These are phyloP conservation scores for Percopsis omiscomaycus DNA, from an alignment of 2,797 vertebrate genomes.

Conservation along the genomic window DNA sequence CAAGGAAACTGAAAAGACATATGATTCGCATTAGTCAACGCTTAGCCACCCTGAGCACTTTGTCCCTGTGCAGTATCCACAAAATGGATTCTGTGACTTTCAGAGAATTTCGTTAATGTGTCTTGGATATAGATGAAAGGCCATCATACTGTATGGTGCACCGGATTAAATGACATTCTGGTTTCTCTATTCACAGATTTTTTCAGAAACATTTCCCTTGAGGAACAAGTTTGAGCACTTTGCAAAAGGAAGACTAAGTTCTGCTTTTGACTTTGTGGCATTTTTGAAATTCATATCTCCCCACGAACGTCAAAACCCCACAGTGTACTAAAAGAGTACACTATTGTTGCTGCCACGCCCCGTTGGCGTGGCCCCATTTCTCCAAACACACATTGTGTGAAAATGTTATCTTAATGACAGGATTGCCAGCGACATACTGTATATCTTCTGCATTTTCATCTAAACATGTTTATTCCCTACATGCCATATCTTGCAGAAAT, in stretches of 20 bases:
- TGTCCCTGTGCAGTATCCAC: constrained; percentile 9
- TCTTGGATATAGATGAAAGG: not conserved
- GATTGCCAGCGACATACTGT: constrained; percentile 34
- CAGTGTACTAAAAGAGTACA: constrained; percentile 7
- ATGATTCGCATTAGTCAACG: constrained; percentile 32
- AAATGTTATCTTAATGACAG: constrained; percentile 21
- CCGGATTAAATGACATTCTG: constrained; percentile 12
- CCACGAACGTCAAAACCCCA: constrained; percentile 34
- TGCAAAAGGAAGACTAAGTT: constrained; percentile 41
- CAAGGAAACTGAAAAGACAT: constrained; percentile 47
- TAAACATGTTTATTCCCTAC: constrained; percentile 29
- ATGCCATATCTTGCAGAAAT: constrained; percentile 37
- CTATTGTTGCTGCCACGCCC: constrained; percentile 6
- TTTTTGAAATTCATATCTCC: constrained; percentile 41
- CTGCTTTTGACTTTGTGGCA: constrained; percentile 27
- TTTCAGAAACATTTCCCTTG: constrained; percentile 15
- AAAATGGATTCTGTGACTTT: constrained; percentile 17
- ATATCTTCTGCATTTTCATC: constrained; percentile 15
- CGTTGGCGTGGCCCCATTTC: constrained; percentile 41
- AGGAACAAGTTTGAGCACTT: constrained; percentile 56
- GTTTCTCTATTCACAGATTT: constrained; percentile 24
- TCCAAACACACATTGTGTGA: constrained; percentile 30
- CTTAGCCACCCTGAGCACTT: not conserved
- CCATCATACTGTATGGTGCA: not conserved
- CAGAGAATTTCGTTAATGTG: not conserved